Evolutionary conservation across 2,113 vertebrate genomes (phyloP).

Genomic region (Xiphias gladius): DNA sequence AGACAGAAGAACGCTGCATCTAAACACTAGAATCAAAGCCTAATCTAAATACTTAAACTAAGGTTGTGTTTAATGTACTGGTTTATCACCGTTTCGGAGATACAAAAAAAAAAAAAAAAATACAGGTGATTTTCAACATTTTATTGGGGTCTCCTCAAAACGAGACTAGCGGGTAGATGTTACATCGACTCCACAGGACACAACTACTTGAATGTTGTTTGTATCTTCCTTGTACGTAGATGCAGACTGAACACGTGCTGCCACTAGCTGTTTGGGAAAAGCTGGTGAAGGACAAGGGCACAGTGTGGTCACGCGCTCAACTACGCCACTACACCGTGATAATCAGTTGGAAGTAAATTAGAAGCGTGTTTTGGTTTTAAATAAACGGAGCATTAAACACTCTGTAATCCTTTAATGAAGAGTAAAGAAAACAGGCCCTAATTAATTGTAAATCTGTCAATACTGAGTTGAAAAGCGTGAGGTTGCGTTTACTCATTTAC

Average conservation of each 20-base stretch:
- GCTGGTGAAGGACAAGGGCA: neutral
- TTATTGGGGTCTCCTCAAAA: too few species aligned
- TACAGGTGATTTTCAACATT: too few species aligned
- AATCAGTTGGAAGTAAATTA: neutral
- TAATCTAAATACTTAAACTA: neutral
- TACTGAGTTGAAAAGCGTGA: conserved; percentile 42
- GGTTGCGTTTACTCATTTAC: conserved; percentile 72
- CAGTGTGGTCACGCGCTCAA: neutral
- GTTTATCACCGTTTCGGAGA: too few species aligned
- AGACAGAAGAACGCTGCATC: neutral
- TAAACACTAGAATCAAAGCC: neutral
- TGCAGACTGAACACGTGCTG: too few species aligned
- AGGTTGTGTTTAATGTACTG: too few species aligned
- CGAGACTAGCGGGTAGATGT: too few species aligned
- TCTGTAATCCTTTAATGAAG: conserved; percentile 34
- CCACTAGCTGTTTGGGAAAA: too few species aligned
- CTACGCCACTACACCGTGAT: neutral
- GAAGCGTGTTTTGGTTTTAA: conserved; percentile 27
- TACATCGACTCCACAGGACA: too few species aligned
- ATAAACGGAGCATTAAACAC: conserved; percentile 24
- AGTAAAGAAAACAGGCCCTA: conserved; percentile 46
- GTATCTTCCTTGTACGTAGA: too few species aligned
- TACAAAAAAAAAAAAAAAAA: too few species aligned
- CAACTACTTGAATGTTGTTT: too few species aligned
- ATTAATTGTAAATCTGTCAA: conserved; percentile 70